Evolutionary conservation across 2,888 invertebrate species (phyloP).

Genomic region (Cryptus armator): DNA sequence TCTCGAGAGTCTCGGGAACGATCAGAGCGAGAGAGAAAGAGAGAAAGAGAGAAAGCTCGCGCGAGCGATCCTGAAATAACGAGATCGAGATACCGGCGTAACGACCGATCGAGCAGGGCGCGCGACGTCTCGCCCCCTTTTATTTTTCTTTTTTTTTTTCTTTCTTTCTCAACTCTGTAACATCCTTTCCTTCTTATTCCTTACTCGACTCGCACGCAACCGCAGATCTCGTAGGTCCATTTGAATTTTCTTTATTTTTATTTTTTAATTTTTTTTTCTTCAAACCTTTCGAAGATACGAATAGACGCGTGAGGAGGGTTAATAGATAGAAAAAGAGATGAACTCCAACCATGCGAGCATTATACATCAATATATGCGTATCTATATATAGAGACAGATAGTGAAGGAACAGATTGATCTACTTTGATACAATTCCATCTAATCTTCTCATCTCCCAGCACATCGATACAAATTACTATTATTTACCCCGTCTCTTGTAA

Average conservation of each 20-base stretch:
- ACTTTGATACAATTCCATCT: conserved; percentile 23
- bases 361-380: not conserved
- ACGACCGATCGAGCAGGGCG: conserved; percentile 40
- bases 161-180: not conserved
- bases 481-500: not conserved
- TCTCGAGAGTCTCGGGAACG: conserved; percentile 46
- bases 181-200: conserved; percentile 3
- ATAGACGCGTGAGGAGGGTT: conserved; percentile 1
- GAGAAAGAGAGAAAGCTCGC: conserved; percentile 40
- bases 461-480: conserved; percentile 18
- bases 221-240: conserved; percentile 12
- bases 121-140: conserved; percentile 22
- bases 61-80: conserved; percentile 59
- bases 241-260: conserved; percentile 15
- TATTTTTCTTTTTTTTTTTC: conserved; percentile 8
- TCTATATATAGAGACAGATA: not conserved
- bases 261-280: too few relatives aligned
- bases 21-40: conserved; percentile 16
- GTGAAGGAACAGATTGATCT: conserved; percentile 8
- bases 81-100: conserved; percentile 59
- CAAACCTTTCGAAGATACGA: not conserved
- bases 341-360: not conserved
- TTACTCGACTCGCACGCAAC: conserved; percentile 34
- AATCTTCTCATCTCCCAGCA: conserved; percentile 19
- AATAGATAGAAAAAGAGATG: conserved; percentile 31